Evolutionary conservation across 2,113 vertebrate species (phyloP), one percentile per base, ranked within the genome.

Genomic region (Tachysurus vachellii): DNA sequence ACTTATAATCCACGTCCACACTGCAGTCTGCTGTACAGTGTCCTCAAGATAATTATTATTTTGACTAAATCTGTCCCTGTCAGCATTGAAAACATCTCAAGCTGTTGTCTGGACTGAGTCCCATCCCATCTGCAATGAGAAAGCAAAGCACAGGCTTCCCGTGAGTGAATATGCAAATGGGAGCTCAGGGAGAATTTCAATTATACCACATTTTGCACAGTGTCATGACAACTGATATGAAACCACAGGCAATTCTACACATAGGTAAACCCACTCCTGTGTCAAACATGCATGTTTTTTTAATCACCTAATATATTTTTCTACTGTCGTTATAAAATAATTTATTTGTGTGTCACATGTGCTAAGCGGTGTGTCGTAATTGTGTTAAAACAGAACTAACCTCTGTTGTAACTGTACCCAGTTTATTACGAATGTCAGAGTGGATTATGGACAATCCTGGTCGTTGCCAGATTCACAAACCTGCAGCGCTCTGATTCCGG

Each of bases 91-190:
- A 81, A 81, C 28, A 62, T 28, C 36, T 53, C 85, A 86, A 2
- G 42, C 76, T 68, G 47, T 68, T 80, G 62, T 82, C 47, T 81
- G 79, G 77, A 71, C 76, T 14, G 56, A 82, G 56, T 94, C 95
- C 96, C 94, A 96, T 95, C 88, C 96, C 95, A 94, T 96, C 95
- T 96, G 91, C 31, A 59, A 85, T 88, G 83, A 47, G 54, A 85
- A 83, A 80, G 73, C 57, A 88, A 54, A 28, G 14, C 77, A 56
- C 79, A 79, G 13, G 8, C 82, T 61, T 42, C 86, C 80, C 68
- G 50, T 84, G 81, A 64, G 75, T 70, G 73, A 85, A 87, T 85
- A 89, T 90, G 83, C 83, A 88, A 91, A 90, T 90, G 50, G 19
- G 19, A 82, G 42, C 68, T 47, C n/a, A 83, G 82, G 83, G 85